phyloP scores from a whole-genome alignment of 2,113 vertebrate genomes.

The Tragelaphus buxtoni region DNA sequence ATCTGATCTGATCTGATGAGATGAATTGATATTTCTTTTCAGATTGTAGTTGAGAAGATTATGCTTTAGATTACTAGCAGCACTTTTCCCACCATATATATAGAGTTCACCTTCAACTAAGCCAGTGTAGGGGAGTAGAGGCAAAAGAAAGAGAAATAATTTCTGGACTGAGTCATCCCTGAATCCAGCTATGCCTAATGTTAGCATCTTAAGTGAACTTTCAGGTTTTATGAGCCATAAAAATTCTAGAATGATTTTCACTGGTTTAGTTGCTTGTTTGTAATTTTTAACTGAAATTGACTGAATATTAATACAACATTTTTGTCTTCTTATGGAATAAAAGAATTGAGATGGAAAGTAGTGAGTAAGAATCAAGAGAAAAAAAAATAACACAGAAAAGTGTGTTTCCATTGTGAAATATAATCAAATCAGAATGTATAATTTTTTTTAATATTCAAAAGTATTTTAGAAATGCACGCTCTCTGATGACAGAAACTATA shows the following conservation, averaged over 20 bases:
- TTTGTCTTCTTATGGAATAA: background rate
- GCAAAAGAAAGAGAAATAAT: background rate
- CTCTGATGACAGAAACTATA: background rate
- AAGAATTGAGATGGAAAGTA: background rate
- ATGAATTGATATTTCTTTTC: background rate
- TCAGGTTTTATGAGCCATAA: background rate
- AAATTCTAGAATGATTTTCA: background rate
- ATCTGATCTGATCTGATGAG: no score
- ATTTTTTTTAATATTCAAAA: background rate
- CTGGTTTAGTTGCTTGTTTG: background rate
- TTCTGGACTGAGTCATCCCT: background rate
- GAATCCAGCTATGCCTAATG: background rate
- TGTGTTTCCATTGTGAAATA: background rate
- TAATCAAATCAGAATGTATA: background rate
- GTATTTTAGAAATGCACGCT: background rate
- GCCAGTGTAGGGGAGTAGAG: background rate
- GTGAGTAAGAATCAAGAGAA: background rate
- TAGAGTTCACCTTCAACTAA: background rate
- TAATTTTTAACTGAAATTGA: background rate
- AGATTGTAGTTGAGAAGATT: background rate
- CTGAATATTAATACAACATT: background rate
- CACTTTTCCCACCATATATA: background rate
- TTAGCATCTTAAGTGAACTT: background rate
- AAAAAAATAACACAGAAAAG: background rate
- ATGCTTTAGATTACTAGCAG: background rate